A percentile compares a stretch with the other conserved stretches of the same genome.
phyloP scores from a whole-genome alignment of 2,797 vertebrate genomes.

The Myotis daubentonii region DNA sequence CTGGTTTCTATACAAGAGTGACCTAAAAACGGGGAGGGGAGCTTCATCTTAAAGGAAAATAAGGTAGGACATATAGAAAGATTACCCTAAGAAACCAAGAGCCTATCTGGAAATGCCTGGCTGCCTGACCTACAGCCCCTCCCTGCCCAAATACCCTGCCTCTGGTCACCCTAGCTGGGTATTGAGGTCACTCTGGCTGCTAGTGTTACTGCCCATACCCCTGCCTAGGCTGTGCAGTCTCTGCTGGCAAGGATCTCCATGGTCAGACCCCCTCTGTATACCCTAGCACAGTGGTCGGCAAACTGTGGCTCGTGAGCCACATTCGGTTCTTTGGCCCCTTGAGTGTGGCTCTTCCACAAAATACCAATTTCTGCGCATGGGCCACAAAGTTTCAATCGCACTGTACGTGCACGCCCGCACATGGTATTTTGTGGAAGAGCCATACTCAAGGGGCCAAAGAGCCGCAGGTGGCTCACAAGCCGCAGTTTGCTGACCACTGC shows the following conservation, averaged over 20 bases:
- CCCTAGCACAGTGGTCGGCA: too few relatives aligned
- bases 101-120: not conserved
- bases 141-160: not conserved
- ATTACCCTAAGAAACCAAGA: not conserved
- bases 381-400: too few relatives aligned
- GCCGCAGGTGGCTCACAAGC: too few relatives aligned
- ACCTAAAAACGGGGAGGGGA: not conserved
- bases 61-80: not conserved
- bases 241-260: too few relatives aligned
- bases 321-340: too few relatives aligned
- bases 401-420: too few relatives aligned
- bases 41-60: not conserved
- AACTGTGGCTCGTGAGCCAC: too few relatives aligned
- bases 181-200: not conserved
- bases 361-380: too few relatives aligned
- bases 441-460: too few relatives aligned
- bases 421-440: too few relatives aligned
- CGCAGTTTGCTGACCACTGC: too few relatives aligned
- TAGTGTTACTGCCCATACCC: not conserved
- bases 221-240: not conserved
- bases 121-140: not conserved
- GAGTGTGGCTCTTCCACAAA: too few relatives aligned
- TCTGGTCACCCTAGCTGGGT: not conserved
- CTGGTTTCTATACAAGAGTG: constrained; percentile 55
- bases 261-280: not conserved